These are phyloP conservation scores for Lagocephalus sceleratus DNA, from an alignment of 2,797 vertebrate species.

Conservation along the genomic window DNA sequence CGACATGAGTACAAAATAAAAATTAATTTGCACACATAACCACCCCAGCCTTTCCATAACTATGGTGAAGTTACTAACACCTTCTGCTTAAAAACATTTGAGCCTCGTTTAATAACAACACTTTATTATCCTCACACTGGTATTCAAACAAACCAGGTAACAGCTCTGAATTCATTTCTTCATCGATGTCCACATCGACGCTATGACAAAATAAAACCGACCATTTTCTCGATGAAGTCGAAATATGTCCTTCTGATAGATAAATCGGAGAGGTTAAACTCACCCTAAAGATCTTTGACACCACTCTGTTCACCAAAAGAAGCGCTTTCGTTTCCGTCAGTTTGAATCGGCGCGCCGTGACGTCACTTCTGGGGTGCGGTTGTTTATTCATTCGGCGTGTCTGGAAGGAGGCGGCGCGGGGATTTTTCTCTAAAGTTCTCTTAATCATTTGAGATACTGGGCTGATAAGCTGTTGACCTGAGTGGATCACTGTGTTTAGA, in stretches of 20 bases:
- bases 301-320: constrained; percentile 27
- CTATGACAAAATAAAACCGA: not conserved
- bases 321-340: constrained; percentile 61
- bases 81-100: too few relatives aligned
- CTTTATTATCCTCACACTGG: too few relatives aligned
- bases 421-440: not conserved
- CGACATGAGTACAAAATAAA: too few relatives aligned
- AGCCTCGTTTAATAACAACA: too few relatives aligned
- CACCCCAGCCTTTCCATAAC: too few relatives aligned
- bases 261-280: rapidly evolving
- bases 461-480: too few relatives aligned
- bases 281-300: not conserved
- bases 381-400: rapidly evolving
- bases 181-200: not conserved
- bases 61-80: too few relatives aligned
- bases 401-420: not conserved
- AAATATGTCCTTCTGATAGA: constrained; percentile 34
- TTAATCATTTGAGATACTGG: not conserved
- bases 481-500: too few relatives aligned
- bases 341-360: constrained; percentile 70
- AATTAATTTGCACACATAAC: too few relatives aligned
- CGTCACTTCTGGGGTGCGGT: constrained; percentile 51
- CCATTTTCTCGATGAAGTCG: not conserved
- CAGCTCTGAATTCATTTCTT: too few relatives aligned
- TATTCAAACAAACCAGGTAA: too few relatives aligned